These are phyloP conservation scores for Cydia splendana DNA, from an alignment of 1,140 invertebrate genomes.

Conservation along the genomic window DNA sequence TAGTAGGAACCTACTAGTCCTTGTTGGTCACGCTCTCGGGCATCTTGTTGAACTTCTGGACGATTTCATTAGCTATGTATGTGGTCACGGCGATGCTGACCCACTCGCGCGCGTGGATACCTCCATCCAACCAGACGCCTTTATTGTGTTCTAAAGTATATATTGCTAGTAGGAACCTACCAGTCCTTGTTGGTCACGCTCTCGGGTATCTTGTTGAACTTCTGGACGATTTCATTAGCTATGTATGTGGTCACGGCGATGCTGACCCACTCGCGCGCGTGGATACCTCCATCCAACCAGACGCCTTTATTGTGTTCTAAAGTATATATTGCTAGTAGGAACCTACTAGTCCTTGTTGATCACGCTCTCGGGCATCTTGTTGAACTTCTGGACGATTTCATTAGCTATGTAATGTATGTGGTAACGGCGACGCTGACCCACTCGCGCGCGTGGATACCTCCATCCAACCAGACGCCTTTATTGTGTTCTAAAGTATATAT, in stretches of 20 bases:
- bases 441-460: conserved; percentile 85
- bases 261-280: conserved; percentile 87
- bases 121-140: conserved; percentile 76
- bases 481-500: no score
- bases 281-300: conserved; percentile 81
- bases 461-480: no score
- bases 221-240: conserved; percentile 80
- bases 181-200: conserved; percentile 62
- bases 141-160: conserved; percentile 41
- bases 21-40: conserved; percentile 58
- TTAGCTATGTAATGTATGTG: conserved; percentile 82
- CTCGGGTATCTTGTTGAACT: conserved; percentile 54
- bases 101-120: conserved; percentile 86
- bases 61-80: conserved; percentile 81
- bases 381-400: conserved; percentile 76
- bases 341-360: conserved; percentile 65
- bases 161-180: conserved; percentile 40
- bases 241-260: conserved; percentile 83
- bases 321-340: neutral
- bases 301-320: conserved; percentile 58
- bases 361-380: conserved; percentile 51
- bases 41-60: conserved; percentile 66
- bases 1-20: conserved; percentile 52
- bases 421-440: conserved; percentile 85
- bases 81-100: conserved; percentile 84